These are phyloP conservation scores for Drosophila repletoides DNA, from an alignment of 1,140 invertebrate species.

Conservation along the genomic window DNA sequence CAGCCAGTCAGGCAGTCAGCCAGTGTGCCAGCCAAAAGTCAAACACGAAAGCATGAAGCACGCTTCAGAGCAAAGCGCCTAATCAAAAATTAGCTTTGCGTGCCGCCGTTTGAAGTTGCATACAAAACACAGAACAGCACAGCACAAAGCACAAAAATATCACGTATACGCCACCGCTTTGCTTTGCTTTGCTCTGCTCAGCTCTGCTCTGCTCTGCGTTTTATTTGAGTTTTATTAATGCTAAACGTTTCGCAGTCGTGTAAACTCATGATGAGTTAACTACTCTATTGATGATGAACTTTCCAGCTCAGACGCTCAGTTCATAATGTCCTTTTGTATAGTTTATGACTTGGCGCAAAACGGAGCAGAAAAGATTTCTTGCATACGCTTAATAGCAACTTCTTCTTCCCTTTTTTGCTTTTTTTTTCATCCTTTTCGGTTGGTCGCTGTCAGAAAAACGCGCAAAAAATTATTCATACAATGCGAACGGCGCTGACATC, in stretches of 20 bases:
- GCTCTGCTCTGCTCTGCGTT: too few species aligned
- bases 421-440: constrained; percentile 2
- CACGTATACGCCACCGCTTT: constrained; percentile 57
- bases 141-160: constrained; percentile 25
- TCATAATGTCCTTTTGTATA: background rate
- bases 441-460: constrained; percentile 57
- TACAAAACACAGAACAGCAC: constrained; percentile 5
- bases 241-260: constrained; percentile 44
- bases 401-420: background rate
- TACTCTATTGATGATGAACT: constrained; percentile 36
- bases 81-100: constrained; percentile 80
- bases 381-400: constrained; percentile 12
- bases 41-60: constrained; percentile 54
- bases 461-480: constrained; percentile 51
- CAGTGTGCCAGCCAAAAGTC: constrained; percentile 48
- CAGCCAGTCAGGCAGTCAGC: too few species aligned
- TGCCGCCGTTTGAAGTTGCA: constrained; percentile 52
- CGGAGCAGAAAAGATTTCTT: constrained; percentile 29
- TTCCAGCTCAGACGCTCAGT: background rate
- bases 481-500: constrained; percentile 15
- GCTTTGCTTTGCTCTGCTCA: too few species aligned
- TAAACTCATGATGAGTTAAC: constrained; percentile 19
- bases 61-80: constrained; percentile 52
- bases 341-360: constrained; percentile 15
- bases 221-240: constrained; percentile 68